Evolutionary conservation across 2,888 invertebrate species (phyloP).

Genomic region (Machimus atricapillus): DNA sequence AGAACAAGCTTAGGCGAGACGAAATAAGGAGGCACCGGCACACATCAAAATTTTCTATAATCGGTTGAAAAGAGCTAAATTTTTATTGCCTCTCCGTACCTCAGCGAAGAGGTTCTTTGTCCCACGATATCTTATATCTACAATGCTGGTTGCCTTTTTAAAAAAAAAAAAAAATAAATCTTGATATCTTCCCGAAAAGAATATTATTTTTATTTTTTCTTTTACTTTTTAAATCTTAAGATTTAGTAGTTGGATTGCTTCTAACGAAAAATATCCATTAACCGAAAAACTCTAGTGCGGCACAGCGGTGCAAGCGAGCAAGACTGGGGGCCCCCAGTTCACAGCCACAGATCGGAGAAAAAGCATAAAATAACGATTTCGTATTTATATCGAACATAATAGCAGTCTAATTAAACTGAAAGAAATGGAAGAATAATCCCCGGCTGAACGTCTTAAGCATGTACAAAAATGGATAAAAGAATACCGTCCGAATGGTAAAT

Average conservation of each 20-base stretch:
- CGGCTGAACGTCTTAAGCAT: constrained; percentile 34
- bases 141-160: neutral
- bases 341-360: neutral
- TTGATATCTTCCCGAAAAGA: neutral
- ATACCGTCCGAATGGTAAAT: constrained; percentile 27
- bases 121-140: neutral
- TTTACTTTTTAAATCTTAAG: neutral
- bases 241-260: neutral
- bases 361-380: constrained; percentile 39
- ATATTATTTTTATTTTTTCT: neutral
- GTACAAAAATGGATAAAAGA: constrained; percentile 40
- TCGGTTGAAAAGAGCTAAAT: neutral
- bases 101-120: neutral
- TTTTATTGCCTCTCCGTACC: constrained; percentile 12
- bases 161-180: neutral
- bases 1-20: neutral
- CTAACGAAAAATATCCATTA: constrained; percentile 33
- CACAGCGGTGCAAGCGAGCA: constrained; percentile 8
- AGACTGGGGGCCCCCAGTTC: neutral
- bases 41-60: constrained; percentile 33
- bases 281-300: constrained; percentile 3
- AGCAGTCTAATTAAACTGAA: constrained; percentile 39
- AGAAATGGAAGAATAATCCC: constrained; percentile 33
- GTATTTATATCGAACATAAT: constrained; percentile 41
- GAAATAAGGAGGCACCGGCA: neutral